Evolutionary conservation across 2,888 invertebrate species (phyloP), one percentile per base, ranked within the genome.

Genomic region (Branchinecta sandiegonensis): DNA sequence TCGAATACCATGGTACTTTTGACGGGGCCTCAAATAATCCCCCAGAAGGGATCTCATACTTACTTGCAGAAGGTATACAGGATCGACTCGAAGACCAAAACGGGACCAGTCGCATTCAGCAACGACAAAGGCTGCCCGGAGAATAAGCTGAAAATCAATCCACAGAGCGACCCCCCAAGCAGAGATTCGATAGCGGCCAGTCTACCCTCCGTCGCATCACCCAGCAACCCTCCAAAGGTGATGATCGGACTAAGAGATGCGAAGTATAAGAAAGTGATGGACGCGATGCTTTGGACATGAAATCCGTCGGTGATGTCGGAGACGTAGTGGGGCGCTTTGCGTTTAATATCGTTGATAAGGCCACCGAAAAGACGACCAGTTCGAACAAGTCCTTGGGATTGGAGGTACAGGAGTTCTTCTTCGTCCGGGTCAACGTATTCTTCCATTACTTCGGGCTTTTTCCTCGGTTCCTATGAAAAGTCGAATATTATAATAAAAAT

Each of bases 171-270:
- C 23, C 78, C 81, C 37, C 81, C 77, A 67, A 82, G 74, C 5
- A 83, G 73, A 72, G 81, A 81, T 74, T 83, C 83, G 72, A 82
- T 77, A 3, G 82, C 81, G n/a, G 81, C 82, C 79, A 82, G 80
- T 71, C 79, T 74, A 66, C 79, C 76, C 67, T 80, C 77, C 1
- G 81, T 82, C 11, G 80, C 79, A 68, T 79, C 77, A 70, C 81
- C 80, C 50, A 82, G 75, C 48, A 82, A 75, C 23, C 81, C 81
- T 13, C 82, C 82, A 73, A 82, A 82, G 5, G 81, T 81, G 67
- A 82, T 81, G 70, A 81, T 81, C 7, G 81, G 81, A 0, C 81
- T 80, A 64, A 81, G 75, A 48, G 80, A 78, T 23, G 80, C 81
- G 71, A 81, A 79, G 73, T 80, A 81, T 73, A 81, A 76, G 75